phyloP scores from a whole-genome alignment of 2,888 invertebrate genomes.

The Agonum fuliginosum region DNA sequence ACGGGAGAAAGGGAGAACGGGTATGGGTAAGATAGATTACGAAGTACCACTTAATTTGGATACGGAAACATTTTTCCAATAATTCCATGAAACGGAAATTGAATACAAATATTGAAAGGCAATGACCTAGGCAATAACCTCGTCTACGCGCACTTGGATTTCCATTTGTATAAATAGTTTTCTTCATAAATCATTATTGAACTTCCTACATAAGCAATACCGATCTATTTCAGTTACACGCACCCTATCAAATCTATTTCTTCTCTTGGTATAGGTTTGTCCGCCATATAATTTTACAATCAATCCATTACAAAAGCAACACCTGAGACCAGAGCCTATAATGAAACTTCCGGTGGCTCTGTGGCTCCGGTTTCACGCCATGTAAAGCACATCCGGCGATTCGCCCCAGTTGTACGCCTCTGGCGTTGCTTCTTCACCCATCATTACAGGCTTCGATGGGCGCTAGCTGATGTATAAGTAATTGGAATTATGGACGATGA shows the following conservation, averaged over 20 bases:
- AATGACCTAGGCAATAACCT: too few relatives aligned
- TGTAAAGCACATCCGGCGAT: slow-evolving; percentile 37
- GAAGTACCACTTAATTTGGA: too few relatives aligned
- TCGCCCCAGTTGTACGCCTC: slow-evolving; percentile 19
- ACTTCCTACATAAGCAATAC: background rate
- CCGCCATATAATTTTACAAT: slow-evolving; percentile 30
- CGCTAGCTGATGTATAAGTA: slow-evolving; percentile 44
- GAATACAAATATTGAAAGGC: too few relatives aligned
- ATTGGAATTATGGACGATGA: slow-evolving; percentile 22
- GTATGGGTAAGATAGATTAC: too few relatives aligned
- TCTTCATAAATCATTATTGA: background rate
- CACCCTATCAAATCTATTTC: background rate
- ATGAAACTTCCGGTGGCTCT: slow-evolving; percentile 50
- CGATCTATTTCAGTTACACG: background rate
- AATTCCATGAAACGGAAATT: too few relatives aligned
- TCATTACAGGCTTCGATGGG: slow-evolving; percentile 36
- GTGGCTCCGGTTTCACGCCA: slow-evolving; percentile 35
- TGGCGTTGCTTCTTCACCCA: slow-evolving; percentile 5
- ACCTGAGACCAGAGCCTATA: slow-evolving; percentile 51
- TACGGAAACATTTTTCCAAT: too few relatives aligned
- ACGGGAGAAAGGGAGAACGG: too few relatives aligned
- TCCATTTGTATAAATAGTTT: background rate
- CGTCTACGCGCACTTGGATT: too few relatives aligned
- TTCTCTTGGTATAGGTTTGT: background rate
- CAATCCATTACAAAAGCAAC: slow-evolving; percentile 35